Evolutionary conservation across 2,797 vertebrate genomes (phyloP).

Genomic region (Scyliorhinus canicula): DNA sequence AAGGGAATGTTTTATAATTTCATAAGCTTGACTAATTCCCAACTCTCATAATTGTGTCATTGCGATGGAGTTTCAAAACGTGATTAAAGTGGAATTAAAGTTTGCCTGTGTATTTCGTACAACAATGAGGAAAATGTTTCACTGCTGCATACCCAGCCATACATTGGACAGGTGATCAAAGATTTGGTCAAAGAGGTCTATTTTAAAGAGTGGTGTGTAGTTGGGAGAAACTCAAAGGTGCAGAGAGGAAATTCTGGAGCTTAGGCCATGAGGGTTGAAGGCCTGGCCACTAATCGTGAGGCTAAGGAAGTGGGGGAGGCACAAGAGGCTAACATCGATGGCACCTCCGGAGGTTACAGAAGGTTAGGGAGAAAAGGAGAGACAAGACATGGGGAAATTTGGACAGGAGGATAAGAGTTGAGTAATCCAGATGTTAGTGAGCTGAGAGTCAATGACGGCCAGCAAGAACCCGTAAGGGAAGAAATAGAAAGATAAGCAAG

Average conservation of each 20-base stretch:
- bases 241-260: neutral
- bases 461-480: too few species aligned
- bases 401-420: neutral
- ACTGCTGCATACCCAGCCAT: too few species aligned
- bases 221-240: neutral
- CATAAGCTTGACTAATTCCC: neutral
- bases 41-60: neutral
- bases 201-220: neutral
- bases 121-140: too few species aligned
- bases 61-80: neutral
- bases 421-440: neutral
- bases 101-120: too few species aligned
- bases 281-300: neutral
- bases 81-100: neutral
- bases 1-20: neutral
- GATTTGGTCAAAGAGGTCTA: neutral
- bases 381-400: neutral
- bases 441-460: neutral
- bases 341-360: neutral
- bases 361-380: neutral
- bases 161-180: too few species aligned
- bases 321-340: neutral
- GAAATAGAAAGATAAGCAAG: too few species aligned
- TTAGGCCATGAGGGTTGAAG: neutral
- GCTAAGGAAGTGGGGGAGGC: neutral